These are phyloP conservation scores for Stigmatopora argus DNA, from an alignment of 2,113 vertebrate species.

Conservation along the genomic window DNA sequence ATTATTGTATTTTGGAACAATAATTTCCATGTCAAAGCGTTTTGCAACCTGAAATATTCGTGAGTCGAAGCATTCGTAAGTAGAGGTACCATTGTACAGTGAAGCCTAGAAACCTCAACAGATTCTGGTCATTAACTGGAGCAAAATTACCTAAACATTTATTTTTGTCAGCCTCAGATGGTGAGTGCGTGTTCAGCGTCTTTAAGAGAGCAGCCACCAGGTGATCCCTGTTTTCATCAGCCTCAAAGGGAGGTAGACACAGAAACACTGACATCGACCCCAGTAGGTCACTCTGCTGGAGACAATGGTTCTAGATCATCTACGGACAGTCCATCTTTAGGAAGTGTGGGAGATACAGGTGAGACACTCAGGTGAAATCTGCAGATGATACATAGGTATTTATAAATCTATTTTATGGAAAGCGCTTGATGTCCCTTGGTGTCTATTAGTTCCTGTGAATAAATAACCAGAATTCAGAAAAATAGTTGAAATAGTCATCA, in stretches of 20 bases:
- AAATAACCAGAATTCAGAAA: not conserved
- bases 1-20: no score
- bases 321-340: slow-evolving; percentile 71
- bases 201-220: slow-evolving; percentile 54
- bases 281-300: not conserved
- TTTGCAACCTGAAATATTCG: no score
- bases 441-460: no score
- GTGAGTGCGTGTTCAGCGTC: slow-evolving; percentile 64
- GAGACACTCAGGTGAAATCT: slow-evolving; percentile 7
- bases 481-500: not conserved
- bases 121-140: not conserved
- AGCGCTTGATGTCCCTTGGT: not conserved
- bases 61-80: no score
- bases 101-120: not conserved
- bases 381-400: not conserved
- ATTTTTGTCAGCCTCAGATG: slow-evolving; percentile 61
- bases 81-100: no score
- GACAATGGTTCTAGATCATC: slow-evolving; percentile 67
- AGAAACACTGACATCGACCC: slow-evolving; percentile 8
- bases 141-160: not conserved
- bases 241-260: slow-evolving; percentile 34
- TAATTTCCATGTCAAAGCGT: no score
- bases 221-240: slow-evolving; percentile 58
- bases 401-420: not conserved
- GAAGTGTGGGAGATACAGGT: slow-evolving; percentile 79